Evolutionary conservation across 2,797 vertebrate genomes (phyloP).

Genomic region (Falco cherrug): DNA sequence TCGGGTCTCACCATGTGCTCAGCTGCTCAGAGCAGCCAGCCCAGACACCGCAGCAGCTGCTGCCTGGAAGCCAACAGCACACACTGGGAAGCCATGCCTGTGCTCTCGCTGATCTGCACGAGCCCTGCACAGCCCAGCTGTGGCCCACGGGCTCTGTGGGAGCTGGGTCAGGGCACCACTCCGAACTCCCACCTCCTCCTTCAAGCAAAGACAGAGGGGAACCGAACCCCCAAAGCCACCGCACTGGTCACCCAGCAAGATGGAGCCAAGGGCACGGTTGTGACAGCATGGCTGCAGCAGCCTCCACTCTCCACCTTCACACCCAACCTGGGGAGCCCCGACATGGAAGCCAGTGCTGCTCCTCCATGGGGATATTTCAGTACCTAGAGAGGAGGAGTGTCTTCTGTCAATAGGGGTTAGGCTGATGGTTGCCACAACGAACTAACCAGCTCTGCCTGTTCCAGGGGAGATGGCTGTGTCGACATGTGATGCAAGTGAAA

Average conservation of each 20-base stretch:
- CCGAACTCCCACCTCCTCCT: not conserved
- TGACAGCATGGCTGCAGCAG: accelerated
- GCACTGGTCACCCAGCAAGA: accelerated
- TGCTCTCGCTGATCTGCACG: accelerated
- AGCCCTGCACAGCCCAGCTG: not conserved
- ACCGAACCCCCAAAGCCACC: not conserved
- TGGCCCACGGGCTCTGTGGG: accelerated
- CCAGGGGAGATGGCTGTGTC: not conserved
- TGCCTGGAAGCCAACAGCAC: not conserved
- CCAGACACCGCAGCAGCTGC: not conserved
- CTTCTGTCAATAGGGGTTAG: not conserved
- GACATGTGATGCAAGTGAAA: not conserved
- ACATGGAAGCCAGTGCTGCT: not conserved
- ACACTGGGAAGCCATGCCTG: accelerated
- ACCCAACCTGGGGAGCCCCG: not conserved
- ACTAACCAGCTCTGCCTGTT: not conserved
- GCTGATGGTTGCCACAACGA: not conserved
- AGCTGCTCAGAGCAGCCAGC: not conserved
- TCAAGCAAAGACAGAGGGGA: not conserved
- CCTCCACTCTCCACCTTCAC: not conserved
- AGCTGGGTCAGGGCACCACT: not conserved
- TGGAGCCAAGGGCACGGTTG: not conserved
- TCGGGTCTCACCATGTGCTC: not conserved
- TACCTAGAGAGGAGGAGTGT: not conserved
- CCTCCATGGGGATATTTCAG: not conserved